A percentile compares a stretch with the other conserved stretches of the same genome.
Evolutionary conservation across 35 echinoderm and acorn worm species (phyloP).

Genomic region (Hemicentrotus pulcherrimus): DNA sequence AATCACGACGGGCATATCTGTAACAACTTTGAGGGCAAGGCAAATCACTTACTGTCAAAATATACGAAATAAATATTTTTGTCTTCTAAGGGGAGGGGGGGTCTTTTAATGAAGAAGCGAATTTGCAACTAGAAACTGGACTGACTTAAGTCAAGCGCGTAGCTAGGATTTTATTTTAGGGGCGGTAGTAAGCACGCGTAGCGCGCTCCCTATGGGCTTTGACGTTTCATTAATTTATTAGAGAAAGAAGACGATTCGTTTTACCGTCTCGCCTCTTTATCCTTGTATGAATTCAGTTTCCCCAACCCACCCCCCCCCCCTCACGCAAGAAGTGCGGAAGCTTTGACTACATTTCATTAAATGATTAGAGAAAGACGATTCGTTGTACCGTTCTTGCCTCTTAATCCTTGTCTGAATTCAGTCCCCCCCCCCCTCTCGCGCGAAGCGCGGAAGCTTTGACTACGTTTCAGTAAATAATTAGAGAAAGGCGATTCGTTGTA

Average conservation of each 20-base stretch:
- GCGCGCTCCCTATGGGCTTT: not conserved
- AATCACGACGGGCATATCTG: not conserved
- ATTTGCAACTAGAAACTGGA: not conserved
- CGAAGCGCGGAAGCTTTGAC: too few relatives aligned
- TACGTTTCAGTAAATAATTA: too few relatives aligned
- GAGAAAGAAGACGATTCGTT: not conserved
- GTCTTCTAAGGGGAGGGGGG: not conserved
- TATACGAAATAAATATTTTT: not conserved
- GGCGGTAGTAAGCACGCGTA: not conserved
- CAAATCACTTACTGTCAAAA: not conserved
- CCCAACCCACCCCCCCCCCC: not conserved
- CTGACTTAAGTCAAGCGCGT: not conserved
- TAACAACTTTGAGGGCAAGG: not conserved
- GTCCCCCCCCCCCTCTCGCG: too few relatives aligned
- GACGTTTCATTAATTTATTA: too few relatives aligned
- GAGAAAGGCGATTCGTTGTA: too few relatives aligned
- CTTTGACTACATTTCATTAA: too few relatives aligned
- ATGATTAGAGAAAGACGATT: too few relatives aligned
- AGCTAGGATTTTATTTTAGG: too few relatives aligned
- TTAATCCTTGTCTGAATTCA: too few relatives aligned
- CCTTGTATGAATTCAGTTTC: not conserved
- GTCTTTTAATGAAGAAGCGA: not conserved
- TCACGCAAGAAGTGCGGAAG: not conserved
- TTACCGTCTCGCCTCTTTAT: not conserved
- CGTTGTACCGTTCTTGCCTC: too few relatives aligned